Evolutionary conservation across 1,140 invertebrate species (phyloP).

Genomic region (Odontomachus brunneus): DNA sequence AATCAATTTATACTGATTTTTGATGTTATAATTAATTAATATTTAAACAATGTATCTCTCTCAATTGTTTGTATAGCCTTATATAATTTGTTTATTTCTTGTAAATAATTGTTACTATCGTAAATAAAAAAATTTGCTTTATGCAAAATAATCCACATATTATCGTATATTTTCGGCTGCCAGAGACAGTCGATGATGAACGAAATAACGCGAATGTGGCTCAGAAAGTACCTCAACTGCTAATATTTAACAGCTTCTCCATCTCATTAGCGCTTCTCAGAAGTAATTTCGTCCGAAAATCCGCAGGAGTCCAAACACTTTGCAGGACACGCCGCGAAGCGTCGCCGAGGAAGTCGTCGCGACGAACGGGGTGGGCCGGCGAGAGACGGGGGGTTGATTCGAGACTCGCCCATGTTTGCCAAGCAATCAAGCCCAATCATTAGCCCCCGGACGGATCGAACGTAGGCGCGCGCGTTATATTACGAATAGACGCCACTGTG

Average conservation of each 20-base stretch:
- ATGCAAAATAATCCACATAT: background rate
- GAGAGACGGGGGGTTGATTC: conserved; percentile 64
- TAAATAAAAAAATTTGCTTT: background rate
- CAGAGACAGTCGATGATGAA: background rate
- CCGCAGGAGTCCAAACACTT: conserved; percentile 40
- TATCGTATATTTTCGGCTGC: background rate
- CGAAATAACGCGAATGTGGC: background rate
- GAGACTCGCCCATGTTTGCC: conserved; percentile 84
- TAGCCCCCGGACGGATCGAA: conserved; percentile 79
- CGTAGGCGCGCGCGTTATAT: conserved; percentile 67
- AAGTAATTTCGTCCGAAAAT: conserved; percentile 23
- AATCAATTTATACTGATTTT: no score
- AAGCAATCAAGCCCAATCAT: conserved; percentile 85
- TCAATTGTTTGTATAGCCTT: no score
- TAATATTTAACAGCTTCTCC: background rate
- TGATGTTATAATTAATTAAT: no score
- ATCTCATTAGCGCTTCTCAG: conserved; percentile 26
- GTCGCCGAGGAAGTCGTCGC: conserved; percentile 63
- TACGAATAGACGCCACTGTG: conserved; percentile 74
- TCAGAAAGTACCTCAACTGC: background rate
- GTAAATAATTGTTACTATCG: background rate
- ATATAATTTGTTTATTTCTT: no score
- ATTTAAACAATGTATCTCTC: no score
- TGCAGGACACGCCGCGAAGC: conserved; percentile 15
- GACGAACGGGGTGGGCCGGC: conserved; percentile 54